Evolutionary conservation across 1,140 invertebrate genomes (phyloP).

Genomic region (Drosophila bocqueti): DNA sequence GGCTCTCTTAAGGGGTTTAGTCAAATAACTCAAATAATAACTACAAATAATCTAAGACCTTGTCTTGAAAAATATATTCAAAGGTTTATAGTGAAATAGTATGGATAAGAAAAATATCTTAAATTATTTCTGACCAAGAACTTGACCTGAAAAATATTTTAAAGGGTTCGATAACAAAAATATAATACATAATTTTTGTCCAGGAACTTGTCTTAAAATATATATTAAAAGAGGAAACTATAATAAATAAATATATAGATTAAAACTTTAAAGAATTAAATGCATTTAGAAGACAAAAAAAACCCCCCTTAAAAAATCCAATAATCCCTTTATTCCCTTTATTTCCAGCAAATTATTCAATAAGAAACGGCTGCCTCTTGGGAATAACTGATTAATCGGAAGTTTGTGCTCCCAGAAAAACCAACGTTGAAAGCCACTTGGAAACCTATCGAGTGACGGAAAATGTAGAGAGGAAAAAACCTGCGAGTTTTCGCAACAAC

Average conservation of each 20-base stretch:
- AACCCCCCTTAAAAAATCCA: background rate
- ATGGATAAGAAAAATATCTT: too few species aligned
- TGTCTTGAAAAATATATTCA: background rate
- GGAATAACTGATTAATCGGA: background rate
- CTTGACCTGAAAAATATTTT: background rate
- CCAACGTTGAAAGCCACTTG: background rate
- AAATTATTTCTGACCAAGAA: background rate
- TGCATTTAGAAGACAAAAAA: too few species aligned
- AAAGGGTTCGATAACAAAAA: too few species aligned
- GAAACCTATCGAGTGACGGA: background rate
- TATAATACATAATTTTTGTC: too few species aligned
- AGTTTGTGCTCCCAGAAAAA: background rate
- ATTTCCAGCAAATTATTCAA: background rate
- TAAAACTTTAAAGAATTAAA: too few species aligned
- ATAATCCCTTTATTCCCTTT: background rate
- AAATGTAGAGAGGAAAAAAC: constrained; percentile 1
- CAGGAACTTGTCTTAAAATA: too few species aligned
- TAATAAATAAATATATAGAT: too few species aligned
- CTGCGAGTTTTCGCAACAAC: constrained; percentile 5
- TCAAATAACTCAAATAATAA: background rate
- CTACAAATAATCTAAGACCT: background rate
- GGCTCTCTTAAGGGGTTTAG: background rate
- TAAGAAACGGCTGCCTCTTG: background rate
- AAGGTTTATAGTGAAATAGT: background rate
- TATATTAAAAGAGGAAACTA: too few species aligned